phyloP scores from a whole-genome alignment of 2,888 invertebrate species.

The Ormyrus pomaceus region DNA sequence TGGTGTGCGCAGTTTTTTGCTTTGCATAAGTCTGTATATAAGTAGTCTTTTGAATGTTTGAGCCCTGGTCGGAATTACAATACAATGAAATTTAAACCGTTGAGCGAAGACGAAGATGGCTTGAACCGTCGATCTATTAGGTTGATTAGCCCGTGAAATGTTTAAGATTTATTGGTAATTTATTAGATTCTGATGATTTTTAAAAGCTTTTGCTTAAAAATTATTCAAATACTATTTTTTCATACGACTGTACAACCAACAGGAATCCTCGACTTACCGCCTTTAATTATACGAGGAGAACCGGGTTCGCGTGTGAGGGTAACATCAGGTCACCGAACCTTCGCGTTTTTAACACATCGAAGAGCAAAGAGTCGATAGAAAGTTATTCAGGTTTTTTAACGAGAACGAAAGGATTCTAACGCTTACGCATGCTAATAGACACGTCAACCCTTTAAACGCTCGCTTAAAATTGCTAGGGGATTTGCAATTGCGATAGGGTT shows the following conservation, averaged over 20 bases:
- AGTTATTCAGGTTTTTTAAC: neutral
- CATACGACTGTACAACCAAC: neutral
- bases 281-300: constrained; percentile 48
- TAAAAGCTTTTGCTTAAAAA: neutral
- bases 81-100: too few relatives aligned
- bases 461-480: constrained; percentile 60
- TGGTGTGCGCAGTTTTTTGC: neutral
- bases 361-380: constrained; percentile 7
- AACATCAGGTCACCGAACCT: neutral
- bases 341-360: neutral
- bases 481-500: constrained; percentile 42
- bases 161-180: too few relatives aligned
- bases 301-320: constrained; percentile 19
- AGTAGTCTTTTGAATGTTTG: too few relatives aligned
- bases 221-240: neutral
- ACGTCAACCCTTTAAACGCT: constrained; percentile 63
- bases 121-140: too few relatives aligned
- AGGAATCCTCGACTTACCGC: constrained; percentile 7
- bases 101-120: too few relatives aligned
- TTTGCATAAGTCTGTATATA: too few relatives aligned
- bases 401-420: neutral
- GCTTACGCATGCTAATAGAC: constrained; percentile 61
- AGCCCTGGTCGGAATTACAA: too few relatives aligned
- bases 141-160: too few relatives aligned
- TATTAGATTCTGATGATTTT: too few relatives aligned